phyloP scores from a whole-genome alignment of 2,888 invertebrate species.

The Falcaria lacertinaria region DNA sequence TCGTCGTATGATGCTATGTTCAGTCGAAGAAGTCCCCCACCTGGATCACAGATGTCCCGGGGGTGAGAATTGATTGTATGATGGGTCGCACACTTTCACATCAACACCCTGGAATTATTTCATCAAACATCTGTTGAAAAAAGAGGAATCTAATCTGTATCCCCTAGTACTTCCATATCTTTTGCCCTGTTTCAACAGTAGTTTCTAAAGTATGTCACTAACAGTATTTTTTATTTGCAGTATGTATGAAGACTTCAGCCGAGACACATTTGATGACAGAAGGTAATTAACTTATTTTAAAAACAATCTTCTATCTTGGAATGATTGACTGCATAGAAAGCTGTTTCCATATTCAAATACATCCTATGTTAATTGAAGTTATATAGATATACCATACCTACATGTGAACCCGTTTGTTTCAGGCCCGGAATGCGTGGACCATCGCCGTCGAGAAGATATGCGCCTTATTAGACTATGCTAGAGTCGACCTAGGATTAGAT shows the following conservation, averaged over 20 bases:
- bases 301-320: no score
- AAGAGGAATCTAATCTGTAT: slow-evolving; percentile 9
- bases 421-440: slow-evolving; percentile 89
- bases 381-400: no score
- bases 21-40: slow-evolving; percentile 89
- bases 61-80: slow-evolving; percentile 54
- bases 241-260: slow-evolving; percentile 93
- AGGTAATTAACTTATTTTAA: slow-evolving; percentile 65
- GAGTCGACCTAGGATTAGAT: slow-evolving; percentile 20
- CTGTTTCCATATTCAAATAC: no score
- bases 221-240: slow-evolving; percentile 55
- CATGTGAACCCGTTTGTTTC: slow-evolving; percentile 56
- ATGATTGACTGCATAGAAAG: no score
- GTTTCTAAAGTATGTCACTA: slow-evolving; percentile 3
- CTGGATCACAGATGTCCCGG: slow-evolving; percentile 75
- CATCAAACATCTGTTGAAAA: no score
- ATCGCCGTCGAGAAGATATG: slow-evolving; percentile 91
- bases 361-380: no score
- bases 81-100: slow-evolving; percentile 4
- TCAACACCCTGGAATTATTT: background rate
- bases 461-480: slow-evolving; percentile 83
- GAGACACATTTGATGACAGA: slow-evolving; percentile 93
- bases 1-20: slow-evolving; percentile 89
- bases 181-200: no score
- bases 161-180: background rate